Evolutionary conservation across 2,888 invertebrate species (phyloP).

Genomic region (Apamea epomidion): DNA sequence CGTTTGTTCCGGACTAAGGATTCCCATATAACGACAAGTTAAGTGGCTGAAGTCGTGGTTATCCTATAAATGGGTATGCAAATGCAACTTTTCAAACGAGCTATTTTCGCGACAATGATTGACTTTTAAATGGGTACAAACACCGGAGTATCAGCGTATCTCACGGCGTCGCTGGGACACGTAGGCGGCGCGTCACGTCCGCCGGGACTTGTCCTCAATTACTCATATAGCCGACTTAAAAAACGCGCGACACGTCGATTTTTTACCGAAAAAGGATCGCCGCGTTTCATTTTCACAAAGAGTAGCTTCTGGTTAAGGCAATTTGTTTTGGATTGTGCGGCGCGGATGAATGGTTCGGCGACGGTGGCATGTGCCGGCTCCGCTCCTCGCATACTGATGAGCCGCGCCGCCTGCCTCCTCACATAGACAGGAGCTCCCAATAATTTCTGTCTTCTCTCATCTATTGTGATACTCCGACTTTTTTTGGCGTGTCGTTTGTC

Average conservation of each 20-base stretch:
- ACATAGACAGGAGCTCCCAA: constrained; percentile 75
- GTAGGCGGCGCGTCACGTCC: constrained; percentile 68
- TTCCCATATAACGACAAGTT: constrained; percentile 79
- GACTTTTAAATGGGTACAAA: constrained; percentile 85
- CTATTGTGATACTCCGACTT: constrained; percentile 70
- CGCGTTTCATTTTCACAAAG: constrained; percentile 78
- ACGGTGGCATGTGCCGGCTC: constrained; percentile 71
- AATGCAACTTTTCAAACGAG: constrained; percentile 79
- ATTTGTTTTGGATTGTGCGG: constrained; percentile 84
- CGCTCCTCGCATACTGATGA: constrained; percentile 83
- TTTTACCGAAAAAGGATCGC: constrained; percentile 76
- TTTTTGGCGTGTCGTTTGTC: constrained; percentile 67
- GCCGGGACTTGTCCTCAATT: constrained; percentile 74
- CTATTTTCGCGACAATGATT: constrained; percentile 83
- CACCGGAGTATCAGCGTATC: constrained; percentile 75
- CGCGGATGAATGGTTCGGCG: constrained; percentile 79
- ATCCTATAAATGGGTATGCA: constrained; percentile 81
- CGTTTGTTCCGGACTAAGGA: constrained; percentile 72
- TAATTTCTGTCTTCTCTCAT: constrained; percentile 76
- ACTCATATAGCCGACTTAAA: constrained; percentile 75
- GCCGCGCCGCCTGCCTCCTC: constrained; percentile 59
- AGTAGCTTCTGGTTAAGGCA: constrained; percentile 78
- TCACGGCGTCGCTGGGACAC: constrained; percentile 65
- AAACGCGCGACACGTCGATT: constrained; percentile 73
- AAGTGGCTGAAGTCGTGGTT: constrained; percentile 80